Conservation (phyloP, 2,888 invertebrate species). For the Heteromyza rotundicornis region DNA sequence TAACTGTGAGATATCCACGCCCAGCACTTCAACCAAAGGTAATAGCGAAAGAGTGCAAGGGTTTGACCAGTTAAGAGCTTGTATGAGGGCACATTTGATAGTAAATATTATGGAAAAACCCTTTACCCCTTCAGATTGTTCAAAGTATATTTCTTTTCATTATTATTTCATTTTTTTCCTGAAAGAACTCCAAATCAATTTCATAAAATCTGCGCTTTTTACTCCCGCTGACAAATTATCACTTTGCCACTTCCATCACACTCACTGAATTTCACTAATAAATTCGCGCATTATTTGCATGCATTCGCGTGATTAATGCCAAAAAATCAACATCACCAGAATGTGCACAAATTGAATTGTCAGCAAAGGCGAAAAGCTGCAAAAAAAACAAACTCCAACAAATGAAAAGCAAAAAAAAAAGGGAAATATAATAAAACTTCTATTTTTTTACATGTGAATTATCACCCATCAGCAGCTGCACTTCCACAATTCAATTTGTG, state of each 20-base stretch:
- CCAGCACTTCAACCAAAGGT: too few species aligned
- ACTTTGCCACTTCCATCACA: slow-evolving; percentile 5
- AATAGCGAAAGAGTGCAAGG: too few species aligned
- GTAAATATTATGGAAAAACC: too few species aligned
- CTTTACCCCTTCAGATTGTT: too few species aligned
- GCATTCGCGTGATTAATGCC: slow-evolving; percentile 3
- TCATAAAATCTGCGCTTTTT: neutral
- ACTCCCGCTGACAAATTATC: neutral
- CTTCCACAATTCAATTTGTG: neutral
- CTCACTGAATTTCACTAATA: too few species aligned
- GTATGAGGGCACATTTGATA: too few species aligned
- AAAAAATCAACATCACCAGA: neutral
- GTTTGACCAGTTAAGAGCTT: too few species aligned
- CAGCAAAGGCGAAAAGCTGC: neutral
- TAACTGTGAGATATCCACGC: too few species aligned
- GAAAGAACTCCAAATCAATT: too few species aligned
- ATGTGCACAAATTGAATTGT: slow-evolving; percentile 6
- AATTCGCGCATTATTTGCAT: neutral
- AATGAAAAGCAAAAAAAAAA: neutral
- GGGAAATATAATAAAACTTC: neutral
- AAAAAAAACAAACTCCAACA: neutral
- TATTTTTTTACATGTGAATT: neutral
- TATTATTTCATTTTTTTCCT: too few species aligned
- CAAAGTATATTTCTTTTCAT: too few species aligned
- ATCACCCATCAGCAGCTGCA: slow-evolving; percentile 3